Evolutionary conservation across 2,888 invertebrate genomes (phyloP), one percentile per base, ranked within the genome.

Genomic region (Nymphalis c-album): DNA sequence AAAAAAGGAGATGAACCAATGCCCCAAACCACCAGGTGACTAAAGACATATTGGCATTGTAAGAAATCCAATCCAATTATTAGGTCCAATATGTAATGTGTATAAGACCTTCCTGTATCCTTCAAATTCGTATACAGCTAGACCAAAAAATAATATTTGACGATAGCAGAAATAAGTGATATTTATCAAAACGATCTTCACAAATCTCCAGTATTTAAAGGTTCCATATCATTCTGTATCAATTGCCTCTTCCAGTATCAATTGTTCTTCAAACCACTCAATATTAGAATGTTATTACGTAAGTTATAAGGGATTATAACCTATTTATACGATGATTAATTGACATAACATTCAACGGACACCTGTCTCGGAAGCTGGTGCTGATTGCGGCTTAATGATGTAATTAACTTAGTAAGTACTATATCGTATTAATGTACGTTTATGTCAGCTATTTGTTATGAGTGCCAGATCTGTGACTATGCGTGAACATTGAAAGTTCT

Each of bases 281-380:
- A 70, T 72, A 72, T 55, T 64, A 67, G 74, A 76, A 77, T 73
- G 75, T 74, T 74, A 77, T 77, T 78, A 77, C 75, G 70, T 69
- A 73, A 69, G 64, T 72, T 59, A 60, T 60, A 59, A 63, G 17
- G 60, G 62, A 70, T 69, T 63, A 67, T 67, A 80, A 78, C 72
- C 77, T 77, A 78, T 79, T 80, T 76, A 74, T 62, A 63, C 66
- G 40, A 78, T 84, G 82, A 84, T 85, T 81, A 83, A 85, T 85
- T 78, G 79, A 76, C 77, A 74, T 78, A 76, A 78, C 79, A 69
- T 67, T 70, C 67, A 69, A 62, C 74, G 74, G 77, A 76, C 79
- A 76, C 73, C 73, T 79, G 77, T 76, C 82, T 74, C 75, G 71
- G 72, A 75, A 63, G 26, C 60, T 50, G 47, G 69, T 60, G 72